Evolutionary conservation across 2,113 vertebrate genomes (phyloP), one percentile per base, ranked within the genome.

Genomic region (Tragelaphus scriptus): DNA sequence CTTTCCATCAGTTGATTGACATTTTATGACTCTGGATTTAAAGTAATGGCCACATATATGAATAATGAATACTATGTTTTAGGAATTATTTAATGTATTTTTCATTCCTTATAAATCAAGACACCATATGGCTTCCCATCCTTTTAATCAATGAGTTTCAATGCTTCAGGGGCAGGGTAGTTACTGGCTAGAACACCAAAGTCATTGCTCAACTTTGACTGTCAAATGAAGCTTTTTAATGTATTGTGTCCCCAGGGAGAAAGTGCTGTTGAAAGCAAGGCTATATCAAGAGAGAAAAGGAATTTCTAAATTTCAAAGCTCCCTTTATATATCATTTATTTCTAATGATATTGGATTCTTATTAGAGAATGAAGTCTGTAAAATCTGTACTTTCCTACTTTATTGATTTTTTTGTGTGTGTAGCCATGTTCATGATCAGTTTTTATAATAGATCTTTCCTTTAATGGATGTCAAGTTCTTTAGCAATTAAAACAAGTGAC

Each of bases 21-120:
- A 51, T 68, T 85, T 95, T 96, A 56, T 94, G 91, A 71, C 32
- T 84, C 12, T 53, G 30, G 90, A 56, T 94, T 79, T 97, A 97
- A 98, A 97, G 88, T 93, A 84, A 94, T 88, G 86, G 89, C 68
- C 36, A 88, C 21, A 55, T 82, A 92, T 89, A 96, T 97, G 89
- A 97, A 97, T 98, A 97, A 97, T 97, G 77, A 32, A 98, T 94
- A 81, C 61, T 77, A 88, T 93, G 93, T 91, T 97, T 98, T 96
- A 95, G 82, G 79, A 97, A 96, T 97, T 97, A 96, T 96, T 98
- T 97, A 97, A 98, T 97, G 85, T 97, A 96, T 98, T 97, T 98
- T 97, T 98, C 93, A 97, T 97, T 95, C 53, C 53, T n/a, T 75
- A 89, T 97, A 97, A 97, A 96, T 97, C 77, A 94, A 97, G 95